Conservation (phyloP, 1,140 invertebrate genomes). For the Penaeus chinensis region DNA sequence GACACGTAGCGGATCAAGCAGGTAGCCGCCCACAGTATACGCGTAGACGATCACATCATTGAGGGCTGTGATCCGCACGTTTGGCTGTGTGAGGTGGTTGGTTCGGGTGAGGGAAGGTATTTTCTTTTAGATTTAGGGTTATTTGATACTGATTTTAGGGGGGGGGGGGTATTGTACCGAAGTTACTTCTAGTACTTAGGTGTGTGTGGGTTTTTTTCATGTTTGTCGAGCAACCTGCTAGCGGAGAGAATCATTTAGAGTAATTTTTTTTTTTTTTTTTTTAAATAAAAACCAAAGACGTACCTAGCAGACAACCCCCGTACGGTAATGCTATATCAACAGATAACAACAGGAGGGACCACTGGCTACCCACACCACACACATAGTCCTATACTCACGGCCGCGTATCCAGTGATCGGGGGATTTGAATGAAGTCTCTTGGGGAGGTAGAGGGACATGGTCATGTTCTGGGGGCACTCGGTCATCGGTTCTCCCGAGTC, state of each 20-base stretch:
- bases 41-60: slow-evolving; percentile 66
- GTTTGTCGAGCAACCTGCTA: no score
- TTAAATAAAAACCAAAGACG: no score
- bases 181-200: no score
- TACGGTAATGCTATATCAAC: no score
- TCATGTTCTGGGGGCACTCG: slow-evolving; percentile 65
- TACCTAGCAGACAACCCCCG: no score
- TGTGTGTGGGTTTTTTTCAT: no score
- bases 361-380: no score
- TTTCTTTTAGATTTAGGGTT: neutral
- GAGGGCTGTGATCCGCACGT: slow-evolving; percentile 63
- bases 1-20: slow-evolving; percentile 64
- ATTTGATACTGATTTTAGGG: no score
- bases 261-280: no score
- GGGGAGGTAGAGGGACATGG: slow-evolving; percentile 65
- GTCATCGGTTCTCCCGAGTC: slow-evolving; percentile 52
- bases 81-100: slow-evolving; percentile 57
- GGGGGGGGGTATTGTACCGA: no score
- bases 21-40: slow-evolving; percentile 65
- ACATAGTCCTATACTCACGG: slow-evolving; percentile 55
- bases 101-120: neutral
- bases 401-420: slow-evolving; percentile 64
- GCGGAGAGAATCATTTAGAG: no score
- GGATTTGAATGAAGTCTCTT: slow-evolving; percentile 65
- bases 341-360: no score